phyloP scores from a whole-genome alignment of 2,113 vertebrate species.

The Sander vitreus region DNA sequence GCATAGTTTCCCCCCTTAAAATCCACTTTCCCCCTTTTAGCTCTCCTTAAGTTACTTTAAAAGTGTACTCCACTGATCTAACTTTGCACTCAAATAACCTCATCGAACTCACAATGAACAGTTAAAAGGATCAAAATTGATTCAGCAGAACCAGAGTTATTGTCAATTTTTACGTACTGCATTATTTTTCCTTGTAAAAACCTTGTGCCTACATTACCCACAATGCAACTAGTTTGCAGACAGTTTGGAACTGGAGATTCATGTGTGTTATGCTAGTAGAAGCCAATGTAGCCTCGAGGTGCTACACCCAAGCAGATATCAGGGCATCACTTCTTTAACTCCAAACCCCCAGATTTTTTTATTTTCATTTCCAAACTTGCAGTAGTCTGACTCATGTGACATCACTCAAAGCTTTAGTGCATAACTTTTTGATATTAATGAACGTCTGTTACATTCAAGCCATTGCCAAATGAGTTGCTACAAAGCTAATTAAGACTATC shows the following conservation, averaged over 20 bases:
- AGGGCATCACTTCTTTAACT: not conserved
- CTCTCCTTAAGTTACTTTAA: not conserved
- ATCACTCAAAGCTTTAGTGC: not conserved
- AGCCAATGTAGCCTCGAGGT: not conserved
- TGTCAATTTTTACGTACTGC: not conserved
- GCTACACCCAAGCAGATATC: no score
- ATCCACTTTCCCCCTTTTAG: not conserved
- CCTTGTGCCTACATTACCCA: not conserved
- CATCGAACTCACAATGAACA: not conserved
- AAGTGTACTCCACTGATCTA: conserved; percentile 7
- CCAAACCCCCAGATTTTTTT: not conserved
- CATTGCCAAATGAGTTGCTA: no score
- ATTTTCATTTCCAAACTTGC: not conserved
- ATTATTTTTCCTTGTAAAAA: not conserved
- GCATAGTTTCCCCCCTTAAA: not conserved
- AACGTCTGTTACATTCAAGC: no score
- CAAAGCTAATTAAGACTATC: no score
- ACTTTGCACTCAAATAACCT: not conserved
- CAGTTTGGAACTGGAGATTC: not conserved
- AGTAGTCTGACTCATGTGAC: not conserved
- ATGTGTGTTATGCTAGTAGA: not conserved
- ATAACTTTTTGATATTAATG: no score
- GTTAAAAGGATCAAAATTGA: not conserved
- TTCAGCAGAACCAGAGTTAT: not conserved
- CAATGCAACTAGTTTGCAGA: not conserved